Conservation (phyloP, 2,113 vertebrate genomes). For the Manacus vitellinus region DNA sequence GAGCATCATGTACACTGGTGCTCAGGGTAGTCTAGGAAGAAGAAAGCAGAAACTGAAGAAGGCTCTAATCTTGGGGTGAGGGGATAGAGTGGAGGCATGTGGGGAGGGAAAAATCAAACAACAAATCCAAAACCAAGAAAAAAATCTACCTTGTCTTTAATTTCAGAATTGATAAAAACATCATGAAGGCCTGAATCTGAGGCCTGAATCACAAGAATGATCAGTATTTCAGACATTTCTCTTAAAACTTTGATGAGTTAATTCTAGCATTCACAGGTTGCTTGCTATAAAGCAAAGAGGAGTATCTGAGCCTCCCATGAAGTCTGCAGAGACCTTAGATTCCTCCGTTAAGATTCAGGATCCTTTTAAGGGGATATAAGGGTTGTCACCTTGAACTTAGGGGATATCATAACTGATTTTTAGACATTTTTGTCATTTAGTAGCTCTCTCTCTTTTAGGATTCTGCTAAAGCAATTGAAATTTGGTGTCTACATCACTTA, state of each 20-base stretch:
- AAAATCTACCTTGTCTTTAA: neutral
- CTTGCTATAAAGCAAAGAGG: neutral
- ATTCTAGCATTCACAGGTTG: neutral
- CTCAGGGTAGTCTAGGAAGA: neutral
- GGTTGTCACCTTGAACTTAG: neutral
- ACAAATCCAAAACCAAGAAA: too few relatives aligned
- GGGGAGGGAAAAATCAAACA: too few relatives aligned
- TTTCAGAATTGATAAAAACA: neutral
- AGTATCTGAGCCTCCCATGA: accelerated
- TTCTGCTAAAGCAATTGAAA: neutral
- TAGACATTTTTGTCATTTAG: neutral
- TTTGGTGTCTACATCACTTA: neutral
- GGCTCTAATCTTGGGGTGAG: neutral
- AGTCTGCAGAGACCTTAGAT: neutral
- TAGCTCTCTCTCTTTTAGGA: neutral
- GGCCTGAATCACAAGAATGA: neutral
- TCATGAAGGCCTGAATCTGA: neutral
- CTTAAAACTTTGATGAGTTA: neutral
- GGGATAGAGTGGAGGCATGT: neutral
- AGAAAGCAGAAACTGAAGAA: neutral
- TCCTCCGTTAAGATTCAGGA: neutral
- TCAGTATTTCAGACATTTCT: neutral
- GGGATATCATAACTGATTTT: neutral
- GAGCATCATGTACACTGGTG: neutral
- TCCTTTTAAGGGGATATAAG: neutral